Percentiles rank a stretch among this genome's conserved stretches.
phyloP scores from a whole-genome alignment of 2,113 vertebrate species.

The Xenotilapia longispinis region DNA sequence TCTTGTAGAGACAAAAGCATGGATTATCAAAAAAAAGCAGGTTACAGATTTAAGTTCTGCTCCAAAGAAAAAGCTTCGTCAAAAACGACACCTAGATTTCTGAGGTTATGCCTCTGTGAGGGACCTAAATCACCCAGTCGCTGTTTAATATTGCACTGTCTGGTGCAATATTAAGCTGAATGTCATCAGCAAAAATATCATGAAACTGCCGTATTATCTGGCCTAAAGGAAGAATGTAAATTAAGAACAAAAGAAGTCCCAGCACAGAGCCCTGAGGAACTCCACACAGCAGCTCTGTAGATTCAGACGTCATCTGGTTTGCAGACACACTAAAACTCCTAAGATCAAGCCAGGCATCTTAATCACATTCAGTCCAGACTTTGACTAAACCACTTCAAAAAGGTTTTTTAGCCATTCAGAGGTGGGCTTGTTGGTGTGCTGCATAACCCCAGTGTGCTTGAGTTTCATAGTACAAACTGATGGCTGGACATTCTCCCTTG shows the following conservation, averaged over 20 bases:
- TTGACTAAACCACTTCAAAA: neutral
- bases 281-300: neutral
- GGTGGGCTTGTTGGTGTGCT: rapidly evolving
- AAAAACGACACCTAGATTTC: neutral
- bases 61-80: neutral
- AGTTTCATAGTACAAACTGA: neutral
- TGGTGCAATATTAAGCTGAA: neutral
- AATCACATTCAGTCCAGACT: neutral
- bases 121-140: neutral
- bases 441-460: neutral
- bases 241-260: neutral
- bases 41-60: neutral
- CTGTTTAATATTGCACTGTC: neutral
- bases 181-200: neutral
- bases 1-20: neutral
- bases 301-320: neutral
- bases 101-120: neutral
- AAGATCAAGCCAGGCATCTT: neutral
- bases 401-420: neutral
- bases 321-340: neutral
- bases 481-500: rapidly evolving
- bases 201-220: neutral
- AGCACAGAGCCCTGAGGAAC: neutral
- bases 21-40: neutral
- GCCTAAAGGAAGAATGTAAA: neutral